Conservation (phyloP, 2,888 invertebrate species). For the Ennomos fuscantarius region DNA sequence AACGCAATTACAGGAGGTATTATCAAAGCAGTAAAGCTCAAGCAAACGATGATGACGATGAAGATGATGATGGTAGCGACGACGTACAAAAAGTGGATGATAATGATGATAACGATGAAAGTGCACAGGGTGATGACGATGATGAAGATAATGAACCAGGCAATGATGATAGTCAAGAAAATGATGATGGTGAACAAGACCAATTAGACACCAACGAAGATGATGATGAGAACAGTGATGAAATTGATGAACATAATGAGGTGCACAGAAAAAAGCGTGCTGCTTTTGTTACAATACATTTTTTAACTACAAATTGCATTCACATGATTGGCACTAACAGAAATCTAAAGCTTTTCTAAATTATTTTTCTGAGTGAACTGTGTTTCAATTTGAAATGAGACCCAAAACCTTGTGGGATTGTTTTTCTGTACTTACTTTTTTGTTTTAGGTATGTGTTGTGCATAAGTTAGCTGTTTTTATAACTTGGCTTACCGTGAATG, state of each 20-base stretch:
- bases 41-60: slow-evolving; percentile 47
- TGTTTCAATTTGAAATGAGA: slow-evolving; percentile 5
- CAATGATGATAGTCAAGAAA: slow-evolving; percentile 44
- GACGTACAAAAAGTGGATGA: slow-evolving; percentile 47
- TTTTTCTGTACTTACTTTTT: slow-evolving; percentile 18
- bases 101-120: slow-evolving; percentile 32
- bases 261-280: slow-evolving; percentile 56
- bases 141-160: slow-evolving; percentile 30
- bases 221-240: slow-evolving; percentile 47
- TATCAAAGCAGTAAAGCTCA: slow-evolving; percentile 39
- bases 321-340: slow-evolving; percentile 68
- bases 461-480: slow-evolving; percentile 13
- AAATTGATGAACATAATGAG: slow-evolving; percentile 49
- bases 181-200: slow-evolving; percentile 40
- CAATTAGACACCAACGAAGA: slow-evolving; percentile 12
- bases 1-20: slow-evolving; percentile 46
- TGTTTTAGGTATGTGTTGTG: slow-evolving; percentile 11
- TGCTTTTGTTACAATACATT: slow-evolving; percentile 45
- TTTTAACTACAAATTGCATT: slow-evolving; percentile 36
- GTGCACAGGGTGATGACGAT: slow-evolving; percentile 33
- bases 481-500: slow-evolving; percentile 28
- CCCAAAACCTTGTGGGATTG: slow-evolving; percentile 3
- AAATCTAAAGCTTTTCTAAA: slow-evolving; percentile 46
- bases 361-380: neutral
- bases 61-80: slow-evolving; percentile 48